Base-by-base conservation (phyloP, 2,888 invertebrate species). In the Blastobasis lacticolella region DNA sequence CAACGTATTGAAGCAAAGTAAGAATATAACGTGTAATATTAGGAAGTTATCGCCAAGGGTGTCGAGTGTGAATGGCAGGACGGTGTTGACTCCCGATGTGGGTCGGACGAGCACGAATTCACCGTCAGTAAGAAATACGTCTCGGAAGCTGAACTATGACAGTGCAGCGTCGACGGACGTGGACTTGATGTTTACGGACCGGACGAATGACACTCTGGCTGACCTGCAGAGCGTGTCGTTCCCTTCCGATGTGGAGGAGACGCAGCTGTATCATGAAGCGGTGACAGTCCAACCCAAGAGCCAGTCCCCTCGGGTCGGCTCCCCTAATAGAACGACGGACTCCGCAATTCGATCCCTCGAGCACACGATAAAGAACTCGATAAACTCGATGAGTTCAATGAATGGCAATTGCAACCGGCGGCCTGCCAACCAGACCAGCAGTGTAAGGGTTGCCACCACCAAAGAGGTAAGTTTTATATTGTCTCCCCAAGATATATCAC, bases 191-290 rank as follows among this genome's bases (percentile, higher is more conserved):
- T 55, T 84, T 46, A 88, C 87, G 42, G 86, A 87, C 57, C 78
- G 87, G 71, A 88, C 88, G 60, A 88, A 82, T 67, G 88, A 89
- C 56, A 89, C 89, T 0, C 64, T 89, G 71, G 88, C 86, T 0
- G 88, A 86, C 58, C 58, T 89, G 36, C 23, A 23, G 23, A 89
- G 89, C 47, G 81, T 85, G 0, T 84, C 88, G 0, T 88, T 89
- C 52, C 77, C 88, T 8, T 78, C 87, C 0, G 89, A 89, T 40
- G 80, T 75, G 36, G 81, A 82, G 1, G 79, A 59, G 56, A 23
- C 23, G 23, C 23, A 23, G 23, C 23, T 23, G 23, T 23, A 23
- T 23, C 23, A 23, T 23, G 23, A 23, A 23, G 23, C 23, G 23
- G 23, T 23, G 3, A 23, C 23, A 23, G 23, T 23, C 23, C 23